Evolutionary conservation across 2,113 vertebrate species (phyloP), one percentile per base, ranked within the genome.

Genomic region (Herpetotheres cachinnans): DNA sequence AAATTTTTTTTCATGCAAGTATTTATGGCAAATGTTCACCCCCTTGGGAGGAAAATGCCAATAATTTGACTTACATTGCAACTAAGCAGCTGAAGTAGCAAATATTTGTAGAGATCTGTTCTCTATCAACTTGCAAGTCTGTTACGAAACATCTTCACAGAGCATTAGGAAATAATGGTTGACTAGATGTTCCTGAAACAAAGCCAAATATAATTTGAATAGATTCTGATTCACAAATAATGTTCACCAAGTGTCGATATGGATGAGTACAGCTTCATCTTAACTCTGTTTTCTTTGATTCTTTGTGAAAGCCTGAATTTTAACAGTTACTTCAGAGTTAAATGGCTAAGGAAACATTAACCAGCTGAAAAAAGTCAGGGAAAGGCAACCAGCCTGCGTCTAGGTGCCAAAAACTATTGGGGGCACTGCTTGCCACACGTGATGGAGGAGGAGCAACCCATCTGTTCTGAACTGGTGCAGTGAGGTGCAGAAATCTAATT

Each of bases 401-500:
- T 92, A 25, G 54, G 70, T 69, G 76, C 80, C 93, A 73, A 49
- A 81, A 83, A 55, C 67, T 85, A 71, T 16, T 80, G 42, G 74
- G 89, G 85, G 55, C 97, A 63, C 65, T 80, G 59, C 80, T 54
- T 86, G 76, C 93, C 70, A 95, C 89, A 82, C 20, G 46, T 32
- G 59, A 69, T 32, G 74, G 87, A 92, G 81, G 65, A 91, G 65
- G 79, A 82, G 83, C 59, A 38, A 40, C 90, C 93, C 87, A 85
- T 94, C 95, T 96, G 93, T 69, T 93, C 79, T 56, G 69, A 82
- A 42, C 54, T 49, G 66, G 47, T 69, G 78, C 66, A 54, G 15
- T 27, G 71, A 93, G 77, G 83, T 59, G 86, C 92, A 86, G 89
- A 80, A 74, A 95, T 70, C 58, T 79, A 87, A 85, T 81, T 56